Percentiles rank a stretch among this genome's conserved stretches.
Conservation (phyloP, 2,113 vertebrate genomes). For the Aldabrachelys gigantea region DNA sequence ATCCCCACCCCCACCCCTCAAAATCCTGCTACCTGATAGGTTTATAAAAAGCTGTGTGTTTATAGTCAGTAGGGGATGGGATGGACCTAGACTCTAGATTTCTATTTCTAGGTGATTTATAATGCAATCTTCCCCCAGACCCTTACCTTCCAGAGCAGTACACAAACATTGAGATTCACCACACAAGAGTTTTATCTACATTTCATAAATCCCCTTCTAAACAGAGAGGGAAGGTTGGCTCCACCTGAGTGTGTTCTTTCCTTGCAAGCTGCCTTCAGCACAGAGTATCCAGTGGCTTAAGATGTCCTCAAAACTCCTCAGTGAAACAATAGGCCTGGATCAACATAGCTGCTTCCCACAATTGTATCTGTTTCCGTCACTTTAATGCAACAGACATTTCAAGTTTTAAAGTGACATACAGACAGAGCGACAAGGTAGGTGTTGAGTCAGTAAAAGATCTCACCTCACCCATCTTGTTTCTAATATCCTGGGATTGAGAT, state of each 20-base stretch:
- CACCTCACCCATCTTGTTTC: neutral
- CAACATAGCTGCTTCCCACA: neutral
- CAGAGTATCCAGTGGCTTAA: neutral
- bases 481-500: neutral
- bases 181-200: conserved; percentile 52
- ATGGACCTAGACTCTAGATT: neutral
- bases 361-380: neutral
- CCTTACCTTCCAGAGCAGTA: conserved; percentile 34
- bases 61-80: neutral
- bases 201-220: conserved; percentile 42
- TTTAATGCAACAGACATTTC: neutral
- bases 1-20: neutral
- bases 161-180: conserved; percentile 43
- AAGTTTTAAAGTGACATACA: neutral
- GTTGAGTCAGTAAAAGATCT: neutral
- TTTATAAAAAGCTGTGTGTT: neutral
- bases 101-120: conserved; percentile 52
- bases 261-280: neutral
- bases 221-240: neutral
- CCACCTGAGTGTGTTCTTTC: neutral
- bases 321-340: neutral
- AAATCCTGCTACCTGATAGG: neutral
- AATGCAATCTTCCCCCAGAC: neutral
- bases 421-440: too few species aligned
- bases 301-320: neutral